Conservation (phyloP, 2,113 vertebrate species). For the Nanger granti region DNA sequence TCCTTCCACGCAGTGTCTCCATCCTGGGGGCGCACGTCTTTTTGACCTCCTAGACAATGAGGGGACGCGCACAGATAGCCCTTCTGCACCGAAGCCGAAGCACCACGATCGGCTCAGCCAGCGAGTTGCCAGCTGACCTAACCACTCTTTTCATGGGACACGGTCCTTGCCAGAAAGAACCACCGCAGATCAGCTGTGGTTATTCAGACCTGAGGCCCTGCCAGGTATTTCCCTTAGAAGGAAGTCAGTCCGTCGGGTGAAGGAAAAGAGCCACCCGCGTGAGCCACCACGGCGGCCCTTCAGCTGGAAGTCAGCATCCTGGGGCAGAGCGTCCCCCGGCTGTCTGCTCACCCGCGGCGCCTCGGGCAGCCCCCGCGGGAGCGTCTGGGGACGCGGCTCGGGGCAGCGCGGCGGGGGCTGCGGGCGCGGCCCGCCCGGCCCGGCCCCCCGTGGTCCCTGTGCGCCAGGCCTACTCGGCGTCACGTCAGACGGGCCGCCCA, state of each 20-base stretch:
- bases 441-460: rapidly evolving
- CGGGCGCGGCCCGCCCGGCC: neutral
- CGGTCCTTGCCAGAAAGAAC: neutral
- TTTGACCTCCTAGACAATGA: rapidly evolving
- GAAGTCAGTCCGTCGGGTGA: neutral
- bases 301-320: neutral
- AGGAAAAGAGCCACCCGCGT: neutral
- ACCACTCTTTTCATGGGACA: neutral
- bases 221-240: neutral
- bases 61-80: rapidly evolving
- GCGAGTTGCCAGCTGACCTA: too few relatives aligned
- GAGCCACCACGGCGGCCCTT: neutral
- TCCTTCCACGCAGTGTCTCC: rapidly evolving
- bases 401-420: neutral
- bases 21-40: neutral
- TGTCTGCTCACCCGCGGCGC: neutral
- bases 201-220: neutral
- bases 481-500: neutral
- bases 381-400: rapidly evolving
- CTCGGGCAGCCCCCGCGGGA: neutral
- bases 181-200: neutral
- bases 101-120: rapidly evolving
- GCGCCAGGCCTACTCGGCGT: rapidly evolving
- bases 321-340: rapidly evolving
- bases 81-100: rapidly evolving